A percentile compares a stretch with the other conserved stretches of the same genome.
Evolutionary conservation across 2,113 vertebrate species (phyloP).

Genomic region (Dascyllus trimaculatus): DNA sequence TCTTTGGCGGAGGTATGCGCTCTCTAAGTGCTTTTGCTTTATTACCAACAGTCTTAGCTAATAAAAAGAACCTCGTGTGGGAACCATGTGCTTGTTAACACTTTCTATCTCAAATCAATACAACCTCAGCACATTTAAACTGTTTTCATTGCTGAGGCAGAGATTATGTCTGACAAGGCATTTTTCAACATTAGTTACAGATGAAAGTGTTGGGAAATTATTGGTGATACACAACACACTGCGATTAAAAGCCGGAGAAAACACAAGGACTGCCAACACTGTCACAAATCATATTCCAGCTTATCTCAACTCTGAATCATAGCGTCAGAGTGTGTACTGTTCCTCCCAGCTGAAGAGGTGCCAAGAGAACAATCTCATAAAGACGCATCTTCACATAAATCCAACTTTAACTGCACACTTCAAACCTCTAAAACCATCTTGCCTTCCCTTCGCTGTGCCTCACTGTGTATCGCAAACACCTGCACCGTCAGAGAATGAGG

Average conservation of each 20-base stretch:
- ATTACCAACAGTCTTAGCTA: slow-evolving; percentile 2
- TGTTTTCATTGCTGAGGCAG: slow-evolving; percentile 6
- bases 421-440: neutral
- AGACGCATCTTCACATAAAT: neutral
- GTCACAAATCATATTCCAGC: slow-evolving; percentile 26
- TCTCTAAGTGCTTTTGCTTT: too few relatives aligned
- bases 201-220: neutral
- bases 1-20: too few relatives aligned
- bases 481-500: slow-evolving; percentile 25
- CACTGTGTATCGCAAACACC: slow-evolving; percentile 27
- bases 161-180: neutral
- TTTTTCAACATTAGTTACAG: slow-evolving; percentile 1
- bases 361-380: neutral
- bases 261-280: slow-evolving; percentile 6
- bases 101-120: slow-evolving; percentile 4
- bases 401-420: neutral
- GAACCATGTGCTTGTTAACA: neutral
- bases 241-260: slow-evolving; percentile 27
- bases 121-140: slow-evolving; percentile 2
- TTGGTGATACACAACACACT: slow-evolving; percentile 15
- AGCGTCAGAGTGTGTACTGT: neutral
- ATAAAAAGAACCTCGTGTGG: neutral
- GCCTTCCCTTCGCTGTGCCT: neutral
- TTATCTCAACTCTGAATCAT: slow-evolving; percentile 26
- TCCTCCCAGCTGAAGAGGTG: neutral